phyloP scores from a whole-genome alignment of 1,140 invertebrate species.

The Heliothis virescens region DNA sequence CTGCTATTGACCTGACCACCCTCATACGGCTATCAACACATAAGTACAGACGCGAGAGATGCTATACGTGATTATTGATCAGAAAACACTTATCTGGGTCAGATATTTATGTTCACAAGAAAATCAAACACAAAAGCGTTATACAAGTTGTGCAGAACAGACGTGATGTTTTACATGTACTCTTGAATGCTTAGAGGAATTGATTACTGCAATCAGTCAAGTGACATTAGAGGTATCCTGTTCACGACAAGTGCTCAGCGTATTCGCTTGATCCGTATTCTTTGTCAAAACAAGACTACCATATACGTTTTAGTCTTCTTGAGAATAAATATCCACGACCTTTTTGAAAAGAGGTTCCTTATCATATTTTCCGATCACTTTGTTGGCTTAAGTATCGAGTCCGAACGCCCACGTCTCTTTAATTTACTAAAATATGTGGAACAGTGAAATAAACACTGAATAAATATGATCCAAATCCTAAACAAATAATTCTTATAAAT shows the following conservation, averaged over 20 bases:
- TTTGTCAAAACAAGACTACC: no score
- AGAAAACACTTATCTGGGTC: constrained; percentile 46
- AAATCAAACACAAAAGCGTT: constrained; percentile 31
- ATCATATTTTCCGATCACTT: background rate
- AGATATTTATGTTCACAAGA: constrained; percentile 48
- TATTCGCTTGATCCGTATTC: background rate
- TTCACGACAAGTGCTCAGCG: background rate
- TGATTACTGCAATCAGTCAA: constrained; percentile 24
- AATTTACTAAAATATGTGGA: background rate
- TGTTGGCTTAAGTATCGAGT: background rate
- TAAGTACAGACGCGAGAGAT: constrained; percentile 6
- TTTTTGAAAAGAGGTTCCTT: background rate
- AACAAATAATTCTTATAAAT: constrained; percentile 7
- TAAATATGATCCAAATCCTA: constrained; percentile 10
- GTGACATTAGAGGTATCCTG: constrained; percentile 1
- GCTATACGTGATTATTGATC: constrained; percentile 44
- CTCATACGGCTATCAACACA: constrained; percentile 8
- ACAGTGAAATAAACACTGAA: constrained; percentile 7
- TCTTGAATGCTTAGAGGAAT: background rate
- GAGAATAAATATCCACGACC: background rate
- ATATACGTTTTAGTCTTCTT: background rate
- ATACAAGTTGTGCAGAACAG: constrained; percentile 34
- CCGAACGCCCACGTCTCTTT: background rate
- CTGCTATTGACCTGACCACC: background rate
- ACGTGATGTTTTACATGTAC: constrained; percentile 30